These are phyloP conservation scores for Drosophila trapezifrons DNA, from an alignment of 1,140 invertebrate species.

Conservation along the genomic window DNA sequence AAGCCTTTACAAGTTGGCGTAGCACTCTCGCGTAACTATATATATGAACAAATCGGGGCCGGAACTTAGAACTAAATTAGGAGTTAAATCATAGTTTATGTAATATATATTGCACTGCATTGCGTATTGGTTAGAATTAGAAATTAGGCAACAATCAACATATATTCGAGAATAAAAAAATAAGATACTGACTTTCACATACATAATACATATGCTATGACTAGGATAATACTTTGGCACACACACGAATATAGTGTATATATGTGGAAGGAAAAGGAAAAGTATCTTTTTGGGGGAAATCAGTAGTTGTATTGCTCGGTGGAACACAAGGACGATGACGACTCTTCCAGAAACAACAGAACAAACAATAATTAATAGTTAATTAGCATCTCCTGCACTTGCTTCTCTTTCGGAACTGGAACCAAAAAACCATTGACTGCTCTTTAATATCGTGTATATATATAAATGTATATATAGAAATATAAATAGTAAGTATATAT, in stretches of 20 bases:
- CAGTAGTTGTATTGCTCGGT: slow-evolving; percentile 51
- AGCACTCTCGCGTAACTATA: slow-evolving; percentile 24
- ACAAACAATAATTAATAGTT: slow-evolving; percentile 38
- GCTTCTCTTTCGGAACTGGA: slow-evolving; percentile 53
- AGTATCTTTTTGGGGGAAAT: slow-evolving; percentile 7
- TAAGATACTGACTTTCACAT: slow-evolving; percentile 20
- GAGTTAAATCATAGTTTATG: slow-evolving; percentile 5
- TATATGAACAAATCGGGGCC: slow-evolving; percentile 8
- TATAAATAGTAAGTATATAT: slow-evolving; percentile 74
- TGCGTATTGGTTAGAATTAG: slow-evolving; percentile 48
- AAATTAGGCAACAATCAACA: slow-evolving; percentile 72
- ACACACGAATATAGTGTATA: slow-evolving; percentile 48
- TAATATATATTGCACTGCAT: slow-evolving; percentile 66
- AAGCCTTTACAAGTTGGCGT: slow-evolving; percentile 38
- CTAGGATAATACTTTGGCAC: slow-evolving; percentile 72
- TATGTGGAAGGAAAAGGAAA: slow-evolving; percentile 11
- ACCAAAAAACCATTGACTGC: slow-evolving; percentile 81
- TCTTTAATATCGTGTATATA: slow-evolving; percentile 63
- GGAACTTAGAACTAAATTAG: slow-evolving; percentile 43
- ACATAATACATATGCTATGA: slow-evolving; percentile 42
- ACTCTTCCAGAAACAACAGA: slow-evolving; percentile 25
- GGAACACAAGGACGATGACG: slow-evolving; percentile 53
- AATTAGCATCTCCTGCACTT: slow-evolving; percentile 32
- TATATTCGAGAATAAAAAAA: slow-evolving; percentile 4
- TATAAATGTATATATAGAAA: slow-evolving; percentile 57